Evolutionary conservation across 1,140 invertebrate species (phyloP), one percentile per base, ranked within the genome.

Genomic region (Palaemon carinicauda): DNA sequence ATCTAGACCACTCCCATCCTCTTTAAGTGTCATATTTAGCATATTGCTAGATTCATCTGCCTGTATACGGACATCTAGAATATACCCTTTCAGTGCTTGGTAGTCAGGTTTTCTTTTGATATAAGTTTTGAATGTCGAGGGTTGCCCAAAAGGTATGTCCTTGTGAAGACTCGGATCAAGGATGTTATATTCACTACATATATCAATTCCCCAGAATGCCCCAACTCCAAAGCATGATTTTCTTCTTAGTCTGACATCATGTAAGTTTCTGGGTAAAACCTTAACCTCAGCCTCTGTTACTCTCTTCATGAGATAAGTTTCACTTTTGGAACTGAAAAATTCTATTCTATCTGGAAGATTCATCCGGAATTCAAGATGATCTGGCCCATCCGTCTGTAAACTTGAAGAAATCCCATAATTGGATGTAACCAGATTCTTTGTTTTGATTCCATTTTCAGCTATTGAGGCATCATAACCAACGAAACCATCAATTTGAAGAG

Each of bases 381-480:
- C 27, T 27, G 21, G 21, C 27, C 27, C 60, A n/a, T 21, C 60
- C 3, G 12, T 19, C 60, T 27, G 5, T 21, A 65, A 24, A 24
- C 27, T 65, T 27, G 4, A 21, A 19, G 60, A 21, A 65, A 27
- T n/a, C 21, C 60, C 60, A 14, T 14, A 24, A 27, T 7, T 27
- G 27, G 60, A 24, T 65, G 60, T n/a, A 65, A 19, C 27, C 41
- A 41, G 41, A 41, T 12, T 54, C 19, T 33, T 54, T 21, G 52
- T 73, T 24, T 86, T 80, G 17, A 86, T 41, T n/a, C 83, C 83
- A 17, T 65, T 54, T 27, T 33, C 71, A 29, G 9, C 17, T 27
- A 86, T 4, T 19, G 53, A 33, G 14, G 29, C 50, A 12, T 86
- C 83, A 53, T 52, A 86, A 52, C 83, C 83, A 54, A 80, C 24